Percentiles rank a stretch among this genome's conserved stretches.
Evolutionary conservation across 2,888 invertebrate species (phyloP).

Genomic region (Lochmaea crataegi): DNA sequence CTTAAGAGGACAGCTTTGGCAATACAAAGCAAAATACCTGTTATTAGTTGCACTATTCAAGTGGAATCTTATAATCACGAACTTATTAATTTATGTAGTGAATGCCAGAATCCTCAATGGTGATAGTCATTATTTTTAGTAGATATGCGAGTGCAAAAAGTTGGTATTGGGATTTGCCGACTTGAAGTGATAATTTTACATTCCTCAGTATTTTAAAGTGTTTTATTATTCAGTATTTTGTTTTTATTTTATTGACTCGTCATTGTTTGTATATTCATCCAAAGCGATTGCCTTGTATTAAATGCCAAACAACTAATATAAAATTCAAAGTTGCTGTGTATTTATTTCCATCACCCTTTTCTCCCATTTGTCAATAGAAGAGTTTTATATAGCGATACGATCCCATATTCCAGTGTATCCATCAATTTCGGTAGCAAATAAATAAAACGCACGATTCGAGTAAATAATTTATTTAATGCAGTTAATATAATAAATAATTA

Average conservation of each 20-base stretch:
- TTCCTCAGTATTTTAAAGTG: conserved; percentile 10
- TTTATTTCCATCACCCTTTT: too few relatives aligned
- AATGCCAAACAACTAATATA: not conserved
- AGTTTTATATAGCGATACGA: too few relatives aligned
- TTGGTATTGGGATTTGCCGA: not conserved
- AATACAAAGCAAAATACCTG: conserved; percentile 64
- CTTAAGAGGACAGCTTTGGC: conserved; percentile 64
- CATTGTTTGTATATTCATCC: not conserved
- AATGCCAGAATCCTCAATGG: conserved; percentile 46
- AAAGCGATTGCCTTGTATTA: not conserved
- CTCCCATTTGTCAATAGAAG: too few relatives aligned
- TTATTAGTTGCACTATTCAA: conserved; percentile 67
- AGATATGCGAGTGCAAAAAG: not conserved
- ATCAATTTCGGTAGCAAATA: not conserved
- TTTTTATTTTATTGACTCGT: not conserved
- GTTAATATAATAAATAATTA: conserved; percentile 45
- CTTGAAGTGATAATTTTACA: conserved; percentile 8
- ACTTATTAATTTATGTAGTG: conserved; percentile 56
- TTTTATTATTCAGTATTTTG: not conserved
- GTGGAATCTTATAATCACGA: conserved; percentile 66
- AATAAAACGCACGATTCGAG: conserved; percentile 17
- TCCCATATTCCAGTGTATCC: too few relatives aligned
- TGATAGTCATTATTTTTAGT: conserved; percentile 23
- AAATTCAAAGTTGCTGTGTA: not conserved
- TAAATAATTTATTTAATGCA: conserved; percentile 48